Percentiles rank a stretch among this genome's conserved stretches.
phyloP scores from a whole-genome alignment of 2,113 vertebrate species.

The Thamnophis sirtalis region DNA sequence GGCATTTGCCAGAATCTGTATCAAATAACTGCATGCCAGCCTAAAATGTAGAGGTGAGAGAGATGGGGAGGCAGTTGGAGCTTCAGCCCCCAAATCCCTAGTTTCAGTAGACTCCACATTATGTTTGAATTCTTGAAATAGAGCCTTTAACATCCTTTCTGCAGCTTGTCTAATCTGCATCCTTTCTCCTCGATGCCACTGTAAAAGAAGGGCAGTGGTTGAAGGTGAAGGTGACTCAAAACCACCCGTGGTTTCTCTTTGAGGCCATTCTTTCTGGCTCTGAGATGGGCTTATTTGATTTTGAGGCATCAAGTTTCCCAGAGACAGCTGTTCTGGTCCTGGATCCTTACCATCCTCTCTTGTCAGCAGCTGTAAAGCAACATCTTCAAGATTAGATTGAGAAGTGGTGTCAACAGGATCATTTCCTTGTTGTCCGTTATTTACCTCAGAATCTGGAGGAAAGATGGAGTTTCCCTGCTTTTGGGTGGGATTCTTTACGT shows the following conservation, averaged over 20 bases:
- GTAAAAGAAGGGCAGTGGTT: not conserved
- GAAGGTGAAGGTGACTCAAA: not conserved
- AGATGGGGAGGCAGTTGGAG: not conserved
- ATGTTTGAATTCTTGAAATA: not conserved
- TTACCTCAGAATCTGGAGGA: not conserved
- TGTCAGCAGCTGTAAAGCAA: not conserved
- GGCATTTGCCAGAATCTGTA: not conserved
- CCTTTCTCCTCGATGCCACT: not conserved
- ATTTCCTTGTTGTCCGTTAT: not conserved
- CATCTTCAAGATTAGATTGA: not conserved
- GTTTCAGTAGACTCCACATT: not conserved
- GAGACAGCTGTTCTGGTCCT: not conserved
- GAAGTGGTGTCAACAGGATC: not conserved
- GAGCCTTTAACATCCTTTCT: not conserved
- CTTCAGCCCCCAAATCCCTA: not conserved
- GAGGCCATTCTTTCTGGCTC: not conserved
- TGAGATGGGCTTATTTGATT: not conserved
- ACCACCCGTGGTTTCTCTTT: not conserved
- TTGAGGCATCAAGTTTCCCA: not conserved
- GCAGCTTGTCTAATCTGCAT: not conserved
- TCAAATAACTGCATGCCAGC: not conserved
- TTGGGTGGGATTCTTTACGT: not conserved
- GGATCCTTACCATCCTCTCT: not conserved
- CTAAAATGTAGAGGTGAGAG: not conserved
- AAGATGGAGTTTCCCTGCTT: not conserved